Evolutionary conservation across 2,888 invertebrate species (phyloP), one percentile per base, ranked within the genome.

Genomic region (Drosophila lutescens): DNA sequence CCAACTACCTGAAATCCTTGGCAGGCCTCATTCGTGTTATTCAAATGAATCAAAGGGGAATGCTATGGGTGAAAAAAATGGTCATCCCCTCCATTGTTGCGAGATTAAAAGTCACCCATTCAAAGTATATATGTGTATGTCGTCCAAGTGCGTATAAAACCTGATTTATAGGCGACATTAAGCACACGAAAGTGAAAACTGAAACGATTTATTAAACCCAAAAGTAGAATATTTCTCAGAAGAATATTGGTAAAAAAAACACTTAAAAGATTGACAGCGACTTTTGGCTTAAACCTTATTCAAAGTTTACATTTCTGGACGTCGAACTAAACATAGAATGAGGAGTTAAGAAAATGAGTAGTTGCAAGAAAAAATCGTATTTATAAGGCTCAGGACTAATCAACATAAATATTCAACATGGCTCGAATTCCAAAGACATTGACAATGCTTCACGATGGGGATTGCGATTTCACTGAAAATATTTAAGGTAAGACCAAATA

Each of bases 41-140:
- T 36, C 62, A 34, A 63, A 63, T 43, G 17, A 15, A 61, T 62
- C 61, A 60, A 60, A 41, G 26, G 32, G n/a, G 57, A 38, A 20
- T 46, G 38, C 17, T 15, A 5, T 13, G 46, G 58, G 30, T 57
- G 20, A 23, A 32, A 20, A 12, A 32, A 15, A 15, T 32, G 32
- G 40, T 12, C 23, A 41, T 41, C 26, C 41, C 4, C 10, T 23
- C 17, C 41, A 61, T 63, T 63, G 49, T 61, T 34, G 8, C 32
- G 17, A 34, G 63, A 61, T 49, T 41, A 62, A 49, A 63, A 49
- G 62, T 43, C 17, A 9, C 38, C 15, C 47, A 38, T 49, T 61
- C 12, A 47, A 10, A 26, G 32, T n/a, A 40, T 34, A 26, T 59
- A 38, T 59, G 46, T 17, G 61, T 41, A 59, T 10, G 17, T 47